phyloP scores from a whole-genome alignment of 2,797 vertebrate species.

The Lerista edwardsae region DNA sequence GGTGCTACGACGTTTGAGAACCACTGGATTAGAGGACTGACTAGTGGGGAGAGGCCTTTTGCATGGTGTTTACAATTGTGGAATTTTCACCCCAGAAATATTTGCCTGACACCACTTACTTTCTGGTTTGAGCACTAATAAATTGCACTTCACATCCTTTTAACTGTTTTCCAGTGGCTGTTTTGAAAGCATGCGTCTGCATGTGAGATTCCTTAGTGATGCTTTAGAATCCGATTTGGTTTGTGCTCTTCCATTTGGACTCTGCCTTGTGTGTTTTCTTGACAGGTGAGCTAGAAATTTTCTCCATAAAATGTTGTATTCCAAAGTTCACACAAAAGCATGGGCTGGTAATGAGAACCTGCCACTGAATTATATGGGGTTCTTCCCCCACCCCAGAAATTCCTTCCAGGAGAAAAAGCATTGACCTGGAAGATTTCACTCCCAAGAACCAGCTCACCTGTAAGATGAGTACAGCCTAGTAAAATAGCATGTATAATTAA shows the following conservation, averaged over 20 bases:
- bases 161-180: background rate
- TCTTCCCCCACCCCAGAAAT: background rate
- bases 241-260: no score
- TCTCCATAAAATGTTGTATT: background rate
- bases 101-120: background rate
- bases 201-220: background rate
- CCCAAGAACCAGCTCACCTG: constrained; percentile 44
- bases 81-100: background rate
- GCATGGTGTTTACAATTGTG: background rate
- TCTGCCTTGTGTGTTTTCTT: background rate
- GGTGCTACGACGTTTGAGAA: no score
- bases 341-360: constrained; percentile 34
- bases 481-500: constrained; percentile 50
- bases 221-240: background rate
- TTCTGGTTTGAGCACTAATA: background rate
- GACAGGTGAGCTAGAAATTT: constrained; percentile 4
- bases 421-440: constrained; percentile 46
- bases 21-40: no score
- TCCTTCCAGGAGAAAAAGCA: constrained; percentile 11
- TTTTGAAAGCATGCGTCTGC: background rate
- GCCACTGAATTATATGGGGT: constrained; percentile 34
- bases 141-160: background rate
- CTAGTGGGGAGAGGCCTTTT: background rate
- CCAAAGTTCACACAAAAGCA: background rate
- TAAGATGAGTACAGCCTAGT: constrained; percentile 38